These are phyloP conservation scores for Leptobrachium ailaonicum DNA, from an alignment of 2,113 vertebrate genomes.

Conservation along the genomic window DNA sequence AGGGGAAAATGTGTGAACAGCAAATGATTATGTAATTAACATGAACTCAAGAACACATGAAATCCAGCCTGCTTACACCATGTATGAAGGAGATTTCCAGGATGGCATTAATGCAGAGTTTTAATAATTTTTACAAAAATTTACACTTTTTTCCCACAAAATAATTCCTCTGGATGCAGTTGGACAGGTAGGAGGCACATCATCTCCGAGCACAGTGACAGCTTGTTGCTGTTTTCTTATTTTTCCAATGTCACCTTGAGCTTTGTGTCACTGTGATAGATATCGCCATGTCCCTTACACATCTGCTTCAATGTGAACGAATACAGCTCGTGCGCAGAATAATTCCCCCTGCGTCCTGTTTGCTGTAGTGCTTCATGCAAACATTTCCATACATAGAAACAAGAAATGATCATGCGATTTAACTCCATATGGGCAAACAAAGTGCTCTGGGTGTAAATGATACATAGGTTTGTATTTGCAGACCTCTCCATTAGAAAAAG, in stretches of 20 bases:
- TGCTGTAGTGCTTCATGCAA: conserved; percentile 26
- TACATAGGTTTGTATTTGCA: conserved; percentile 13
- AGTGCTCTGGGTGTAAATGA: neutral
- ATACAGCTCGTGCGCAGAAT: conserved; percentile 35
- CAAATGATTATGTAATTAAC: neutral
- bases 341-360: conserved; percentile 9
- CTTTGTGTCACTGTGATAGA: conserved; percentile 37
- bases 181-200: neutral
- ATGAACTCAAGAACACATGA: neutral
- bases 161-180: conserved; percentile 9
- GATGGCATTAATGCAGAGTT: neutral
- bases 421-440: neutral
- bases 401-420: conserved; percentile 16
- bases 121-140: neutral
- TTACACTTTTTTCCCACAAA: neutral
- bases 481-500: neutral
- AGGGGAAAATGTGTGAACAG: neutral
- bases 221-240: conserved; percentile 35
- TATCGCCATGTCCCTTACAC: conserved; percentile 29
- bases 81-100: neutral
- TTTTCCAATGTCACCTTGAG: conserved; percentile 47
- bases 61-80: neutral
- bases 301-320: conserved; percentile 37
- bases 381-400: neutral
- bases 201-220: conserved; percentile 2